Evolutionary conservation across 2,113 vertebrate genomes (phyloP), one percentile per base, ranked within the genome.

Genomic region (Nothobranchius furzeri): DNA sequence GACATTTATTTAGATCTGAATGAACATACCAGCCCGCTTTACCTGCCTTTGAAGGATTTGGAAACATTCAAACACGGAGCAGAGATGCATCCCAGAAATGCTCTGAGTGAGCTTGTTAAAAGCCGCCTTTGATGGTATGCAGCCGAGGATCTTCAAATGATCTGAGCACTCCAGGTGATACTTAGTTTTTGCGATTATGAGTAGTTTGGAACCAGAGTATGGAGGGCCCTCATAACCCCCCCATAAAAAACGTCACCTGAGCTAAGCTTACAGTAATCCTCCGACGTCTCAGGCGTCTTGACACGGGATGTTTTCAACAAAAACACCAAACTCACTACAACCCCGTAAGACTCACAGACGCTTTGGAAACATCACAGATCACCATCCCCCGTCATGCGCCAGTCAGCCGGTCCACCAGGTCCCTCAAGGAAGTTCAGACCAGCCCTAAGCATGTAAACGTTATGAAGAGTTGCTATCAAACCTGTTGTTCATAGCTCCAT

Each of bases 211-310:
- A 59, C 84, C 76, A 73, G 78, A 74, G 45, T 73, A 91, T 90
- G 77, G 86, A 78, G 89, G 90, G 75, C 91, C 91, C 90, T 88
- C 88, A 92, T 90, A 67, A 48, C 59, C 61, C 20, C 17, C 8
- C 51, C 3, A 55, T 45, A 48, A 68, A 68, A 77, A 65, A 89
- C 76, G 70, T 86, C 87, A 92, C 79, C 87, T 87, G 87, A 91
- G 83, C 82, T 69, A 73, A 84, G 88, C 88, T 89, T 89, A 89
- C 88, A 81, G 88, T 89, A 91, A 93, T 90, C 91, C 81, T 86
- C 73, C 69, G 57, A 79, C 56, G 68, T 83, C 84, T 88, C 72
- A n/a, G 73, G 59, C 82, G 56, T 89, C 86, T 82, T 83, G 78
- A 86, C 87, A 85, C 76, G 79, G 83, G 86, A 86, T 89, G 86